Evolutionary conservation across 2,888 invertebrate genomes (phyloP).

Genomic region (Holacanthella duospinosa): DNA sequence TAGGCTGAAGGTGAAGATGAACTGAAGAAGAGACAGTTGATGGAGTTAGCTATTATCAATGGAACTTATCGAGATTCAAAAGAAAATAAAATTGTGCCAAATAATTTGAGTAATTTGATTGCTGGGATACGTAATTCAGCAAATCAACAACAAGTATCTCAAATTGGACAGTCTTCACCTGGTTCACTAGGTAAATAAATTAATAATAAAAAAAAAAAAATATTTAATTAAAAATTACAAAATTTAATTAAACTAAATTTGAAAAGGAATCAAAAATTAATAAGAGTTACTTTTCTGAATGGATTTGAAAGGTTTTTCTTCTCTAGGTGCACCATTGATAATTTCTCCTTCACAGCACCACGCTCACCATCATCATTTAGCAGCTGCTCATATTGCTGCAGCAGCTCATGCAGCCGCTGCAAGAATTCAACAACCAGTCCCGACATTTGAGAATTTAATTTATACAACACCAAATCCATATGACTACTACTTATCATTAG

Average conservation of each 20-base stretch:
- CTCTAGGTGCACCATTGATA: slow-evolving; percentile 73
- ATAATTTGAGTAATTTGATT: slow-evolving; percentile 21
- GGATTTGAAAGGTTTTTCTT: background rate
- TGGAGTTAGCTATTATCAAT: slow-evolving; percentile 99
- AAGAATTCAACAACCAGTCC: slow-evolving; percentile 45
- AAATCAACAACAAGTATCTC: background rate
- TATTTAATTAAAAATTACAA: background rate
- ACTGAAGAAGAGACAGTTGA: slow-evolving; percentile 96
- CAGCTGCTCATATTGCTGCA: slow-evolving; percentile 53
- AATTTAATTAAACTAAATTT: background rate
- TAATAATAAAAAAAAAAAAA: background rate
- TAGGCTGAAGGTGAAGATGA: slow-evolving; percentile 99
- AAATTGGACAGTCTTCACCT: slow-evolving; percentile 29
- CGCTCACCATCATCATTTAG: slow-evolving; percentile 26
- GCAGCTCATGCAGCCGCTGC: slow-evolving; percentile 53
- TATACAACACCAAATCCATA: slow-evolving; percentile 2
- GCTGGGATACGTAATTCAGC: slow-evolving; percentile 23
- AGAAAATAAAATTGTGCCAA: slow-evolving; percentile 31
- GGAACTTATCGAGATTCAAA: slow-evolving; percentile 96
- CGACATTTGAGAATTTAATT: slow-evolving; percentile 1
- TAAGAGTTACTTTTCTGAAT: background rate
- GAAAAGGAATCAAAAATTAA: background rate
- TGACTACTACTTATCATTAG: slow-evolving; percentile 63
- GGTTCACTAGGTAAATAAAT: background rate
- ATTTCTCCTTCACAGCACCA: slow-evolving; percentile 58